Conservation (phyloP, 2,888 invertebrate species). For the Drosophila acutilabella region DNA sequence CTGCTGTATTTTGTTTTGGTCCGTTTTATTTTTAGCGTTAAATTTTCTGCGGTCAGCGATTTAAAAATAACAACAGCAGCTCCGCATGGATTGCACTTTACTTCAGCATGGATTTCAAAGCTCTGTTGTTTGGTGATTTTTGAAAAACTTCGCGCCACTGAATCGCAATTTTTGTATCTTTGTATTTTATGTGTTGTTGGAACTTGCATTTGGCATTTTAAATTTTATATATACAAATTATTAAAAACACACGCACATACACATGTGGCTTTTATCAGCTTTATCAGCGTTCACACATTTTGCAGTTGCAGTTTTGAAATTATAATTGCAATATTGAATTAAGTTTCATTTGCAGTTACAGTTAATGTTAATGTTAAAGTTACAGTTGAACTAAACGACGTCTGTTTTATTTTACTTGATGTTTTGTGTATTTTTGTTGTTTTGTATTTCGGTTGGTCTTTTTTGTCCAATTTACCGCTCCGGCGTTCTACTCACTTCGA, state of each 20-base stretch:
- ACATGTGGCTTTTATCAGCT: slow-evolving; percentile 26
- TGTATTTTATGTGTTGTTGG: slow-evolving; percentile 15
- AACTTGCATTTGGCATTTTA: slow-evolving; percentile 21
- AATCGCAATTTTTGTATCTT: slow-evolving; percentile 18
- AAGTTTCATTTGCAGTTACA: slow-evolving; percentile 9
- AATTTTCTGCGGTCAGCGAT: slow-evolving; percentile 74
- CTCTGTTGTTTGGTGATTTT: slow-evolving; percentile 22
- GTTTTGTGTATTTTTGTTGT: slow-evolving; percentile 1
- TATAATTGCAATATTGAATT: slow-evolving; percentile 16
- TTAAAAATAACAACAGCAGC: slow-evolving; percentile 74
- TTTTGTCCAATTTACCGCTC: slow-evolving; percentile 74
- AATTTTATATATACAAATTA: slow-evolving; percentile 5
- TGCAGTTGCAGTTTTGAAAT: slow-evolving; percentile 18
- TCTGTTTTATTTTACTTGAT: slow-evolving; percentile 13
- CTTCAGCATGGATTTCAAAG: slow-evolving; percentile 48
- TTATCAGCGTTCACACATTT: slow-evolving; percentile 16
- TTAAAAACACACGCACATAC: neutral
- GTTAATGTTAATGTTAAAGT: slow-evolving; percentile 21
- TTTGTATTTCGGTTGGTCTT: slow-evolving; percentile 32
- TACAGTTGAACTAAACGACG: slow-evolving; percentile 16
- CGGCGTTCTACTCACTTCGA: slow-evolving; percentile 84
- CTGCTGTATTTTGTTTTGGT: slow-evolving; percentile 52
- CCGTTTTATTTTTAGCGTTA: slow-evolving; percentile 70
- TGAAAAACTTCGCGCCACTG: slow-evolving; percentile 42
- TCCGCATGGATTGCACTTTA: slow-evolving; percentile 60